These are phyloP conservation scores for Notechis scutatus DNA, from an alignment of 2,113 vertebrate genomes.

Conservation along the genomic window DNA sequence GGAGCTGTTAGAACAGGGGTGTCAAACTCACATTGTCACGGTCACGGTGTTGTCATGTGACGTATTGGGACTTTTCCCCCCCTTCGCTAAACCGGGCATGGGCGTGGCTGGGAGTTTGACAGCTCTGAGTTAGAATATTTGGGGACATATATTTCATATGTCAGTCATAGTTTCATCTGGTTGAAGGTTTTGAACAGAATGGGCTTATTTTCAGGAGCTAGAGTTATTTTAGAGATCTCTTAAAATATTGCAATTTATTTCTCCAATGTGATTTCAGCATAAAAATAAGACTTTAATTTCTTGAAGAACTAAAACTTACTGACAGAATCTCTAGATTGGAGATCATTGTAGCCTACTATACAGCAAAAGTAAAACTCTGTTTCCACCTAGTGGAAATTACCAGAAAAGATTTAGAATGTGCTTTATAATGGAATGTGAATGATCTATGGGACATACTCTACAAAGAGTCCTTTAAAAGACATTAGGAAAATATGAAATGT, in stretches of 20 bases:
- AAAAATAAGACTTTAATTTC: background rate
- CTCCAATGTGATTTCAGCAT: background rate
- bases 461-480: background rate
- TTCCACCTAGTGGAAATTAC: conserved; percentile 7
- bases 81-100: no score
- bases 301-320: background rate
- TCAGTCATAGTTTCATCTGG: background rate
- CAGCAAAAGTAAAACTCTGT: background rate
- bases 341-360: background rate
- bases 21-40: no score
- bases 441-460: background rate
- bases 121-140: background rate
- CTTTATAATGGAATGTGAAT: background rate
- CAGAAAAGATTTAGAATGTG: background rate
- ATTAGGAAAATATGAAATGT: background rate
- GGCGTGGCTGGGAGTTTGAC: no score
- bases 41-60: no score
- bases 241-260: background rate
- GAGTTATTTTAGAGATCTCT: background rate
- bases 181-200: background rate
- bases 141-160: background rate
- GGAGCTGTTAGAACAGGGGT: background rate
- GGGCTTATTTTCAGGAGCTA: background rate
- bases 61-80: no score
- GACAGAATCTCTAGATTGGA: background rate